Conservation (phyloP, 2,888 invertebrate species). For the Euclidia mi region DNA sequence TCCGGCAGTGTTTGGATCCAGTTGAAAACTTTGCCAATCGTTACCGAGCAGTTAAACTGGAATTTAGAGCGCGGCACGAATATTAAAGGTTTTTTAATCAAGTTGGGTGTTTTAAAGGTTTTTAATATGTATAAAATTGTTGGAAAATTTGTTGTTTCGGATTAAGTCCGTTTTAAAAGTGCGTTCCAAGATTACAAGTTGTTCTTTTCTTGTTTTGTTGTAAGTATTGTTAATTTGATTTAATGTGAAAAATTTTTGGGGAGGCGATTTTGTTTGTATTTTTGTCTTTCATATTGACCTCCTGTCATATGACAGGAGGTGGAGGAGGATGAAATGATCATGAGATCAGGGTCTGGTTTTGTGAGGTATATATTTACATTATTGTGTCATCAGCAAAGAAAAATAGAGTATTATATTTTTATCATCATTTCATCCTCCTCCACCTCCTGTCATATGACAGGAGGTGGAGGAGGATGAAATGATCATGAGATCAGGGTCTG, state of each 20-base stretch:
- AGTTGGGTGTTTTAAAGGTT: constrained; percentile 25
- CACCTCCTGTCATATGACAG: no score
- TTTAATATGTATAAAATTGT: constrained; percentile 11
- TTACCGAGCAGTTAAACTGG: constrained; percentile 57
- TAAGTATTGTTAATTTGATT: not conserved
- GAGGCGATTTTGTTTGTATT: no score
- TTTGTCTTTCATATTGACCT: no score
- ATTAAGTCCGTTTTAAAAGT: constrained; percentile 3
- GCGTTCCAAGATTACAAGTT: not conserved
- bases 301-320: no score
- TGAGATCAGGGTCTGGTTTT: no score
- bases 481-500: no score
- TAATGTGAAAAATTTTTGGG: not conserved
- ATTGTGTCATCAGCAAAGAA: no score
- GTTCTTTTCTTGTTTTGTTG: not conserved
- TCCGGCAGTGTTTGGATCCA: constrained; percentile 60
- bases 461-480: no score
- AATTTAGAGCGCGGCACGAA: constrained; percentile 47
- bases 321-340: no score
- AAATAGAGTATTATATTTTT: no score
- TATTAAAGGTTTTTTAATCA: constrained; percentile 50
- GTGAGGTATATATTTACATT: no score
- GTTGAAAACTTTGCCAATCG: constrained; percentile 62
- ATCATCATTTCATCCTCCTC: no score
- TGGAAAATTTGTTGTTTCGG: not conserved